phyloP scores from a whole-genome alignment of 2,888 invertebrate species.

The Galeruca laticollis region DNA sequence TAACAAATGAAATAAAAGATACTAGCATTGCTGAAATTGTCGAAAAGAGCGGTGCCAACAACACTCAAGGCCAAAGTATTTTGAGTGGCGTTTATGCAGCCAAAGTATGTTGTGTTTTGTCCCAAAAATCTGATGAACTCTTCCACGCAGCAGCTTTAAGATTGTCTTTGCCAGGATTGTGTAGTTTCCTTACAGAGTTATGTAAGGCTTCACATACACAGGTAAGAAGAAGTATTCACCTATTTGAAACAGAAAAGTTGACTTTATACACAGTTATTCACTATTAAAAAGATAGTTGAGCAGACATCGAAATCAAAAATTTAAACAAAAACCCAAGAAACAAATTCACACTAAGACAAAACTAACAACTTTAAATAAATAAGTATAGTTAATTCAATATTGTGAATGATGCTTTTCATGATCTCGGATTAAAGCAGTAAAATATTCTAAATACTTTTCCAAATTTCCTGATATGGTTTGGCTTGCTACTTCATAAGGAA shows the following conservation, averaged over 20 bases:
- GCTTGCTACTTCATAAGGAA: too few species aligned
- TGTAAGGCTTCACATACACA: constrained; percentile 89
- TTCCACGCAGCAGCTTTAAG: constrained; percentile 91
- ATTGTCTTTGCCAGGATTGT: constrained; percentile 85
- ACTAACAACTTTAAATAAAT: too few species aligned
- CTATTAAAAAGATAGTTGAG: not conserved
- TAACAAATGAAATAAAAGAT: constrained; percentile 69
- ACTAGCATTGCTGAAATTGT: constrained; percentile 81
- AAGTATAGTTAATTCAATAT: too few species aligned
- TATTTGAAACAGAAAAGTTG: not conserved
- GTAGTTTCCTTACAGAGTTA: constrained; percentile 84
- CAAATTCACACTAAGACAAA: too few species aligned
- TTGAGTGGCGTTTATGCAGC: constrained; percentile 85
- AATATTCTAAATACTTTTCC: too few species aligned
- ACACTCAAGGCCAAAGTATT: constrained; percentile 68
- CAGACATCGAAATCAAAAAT: not conserved
- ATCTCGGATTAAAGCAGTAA: too few species aligned
- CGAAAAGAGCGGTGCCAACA: constrained; percentile 70
- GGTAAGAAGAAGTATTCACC: constrained; percentile 62
- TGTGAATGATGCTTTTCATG: too few species aligned
- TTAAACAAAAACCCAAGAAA: too few species aligned
- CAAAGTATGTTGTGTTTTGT: constrained; percentile 89
- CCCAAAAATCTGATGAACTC: constrained; percentile 90
- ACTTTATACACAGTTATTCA: too few species aligned
- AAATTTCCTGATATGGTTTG: too few species aligned